These are phyloP conservation scores for Artemia franciscana DNA, from an alignment of 1,140 invertebrate genomes.

Conservation along the genomic window DNA sequence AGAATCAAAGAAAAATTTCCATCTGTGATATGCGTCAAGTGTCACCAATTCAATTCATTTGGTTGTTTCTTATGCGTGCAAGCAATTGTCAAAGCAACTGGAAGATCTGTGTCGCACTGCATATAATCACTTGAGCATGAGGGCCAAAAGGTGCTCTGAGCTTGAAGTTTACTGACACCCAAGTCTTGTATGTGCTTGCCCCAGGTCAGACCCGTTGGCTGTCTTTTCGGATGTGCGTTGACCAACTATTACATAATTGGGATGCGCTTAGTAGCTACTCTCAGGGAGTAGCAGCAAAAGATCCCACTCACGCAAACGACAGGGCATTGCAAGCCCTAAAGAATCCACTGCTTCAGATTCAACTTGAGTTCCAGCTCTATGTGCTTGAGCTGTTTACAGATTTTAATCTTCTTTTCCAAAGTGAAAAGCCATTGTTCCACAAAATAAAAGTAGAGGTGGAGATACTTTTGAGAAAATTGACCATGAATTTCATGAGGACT, in stretches of 20 bases:
- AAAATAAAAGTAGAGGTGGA: no score
- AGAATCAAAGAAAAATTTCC: no score
- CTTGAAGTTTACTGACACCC: conserved; percentile 16
- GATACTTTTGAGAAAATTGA: no score
- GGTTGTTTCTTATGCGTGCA: no score
- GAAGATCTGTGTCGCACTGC: conserved; percentile 16
- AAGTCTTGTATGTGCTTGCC: conserved; percentile 18
- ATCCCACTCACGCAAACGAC: conserved; percentile 18
- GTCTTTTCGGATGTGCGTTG: conserved; percentile 18
- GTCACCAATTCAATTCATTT: no score
- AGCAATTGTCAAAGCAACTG: no score
- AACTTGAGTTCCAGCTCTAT: no score
- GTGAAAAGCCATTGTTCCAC: no score
- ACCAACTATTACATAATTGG: conserved; percentile 18
- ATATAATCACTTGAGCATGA: conserved; percentile 18
- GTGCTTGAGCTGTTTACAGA: no score
- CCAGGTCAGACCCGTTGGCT: conserved; percentile 16
- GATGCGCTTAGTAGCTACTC: conserved; percentile 17
- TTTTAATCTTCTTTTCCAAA: no score
- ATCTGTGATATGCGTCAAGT: no score
- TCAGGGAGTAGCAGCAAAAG: conserved; percentile 14
- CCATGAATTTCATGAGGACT: no score
- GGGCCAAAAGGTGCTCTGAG: conserved; percentile 14
- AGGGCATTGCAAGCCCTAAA: conserved; percentile 16
- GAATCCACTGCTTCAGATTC: conserved; percentile 16